Percentiles rank a stretch among this genome's conserved stretches.
phyloP scores from a whole-genome alignment of 2,888 invertebrate genomes.

The Dryococelus australis region DNA sequence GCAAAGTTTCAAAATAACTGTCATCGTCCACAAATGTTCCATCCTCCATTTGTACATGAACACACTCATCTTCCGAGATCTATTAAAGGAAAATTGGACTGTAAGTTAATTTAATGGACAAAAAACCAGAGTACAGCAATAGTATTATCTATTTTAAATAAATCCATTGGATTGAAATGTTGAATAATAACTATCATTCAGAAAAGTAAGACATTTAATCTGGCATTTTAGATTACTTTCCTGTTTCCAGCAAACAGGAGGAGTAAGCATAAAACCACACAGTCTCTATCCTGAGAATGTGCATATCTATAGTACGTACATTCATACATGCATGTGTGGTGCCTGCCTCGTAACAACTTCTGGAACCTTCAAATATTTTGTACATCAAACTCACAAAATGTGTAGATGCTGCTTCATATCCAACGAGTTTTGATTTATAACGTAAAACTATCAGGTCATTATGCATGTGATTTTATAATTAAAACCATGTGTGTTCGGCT shows the following conservation, averaged over 20 bases:
- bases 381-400: no score
- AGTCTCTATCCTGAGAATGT: no score
- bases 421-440: no score
- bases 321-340: no score
- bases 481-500: no score
- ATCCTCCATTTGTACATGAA: slow-evolving; percentile 65
- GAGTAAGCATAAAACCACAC: no score
- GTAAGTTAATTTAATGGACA: background rate
- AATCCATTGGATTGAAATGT: background rate
- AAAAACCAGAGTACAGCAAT: background rate
- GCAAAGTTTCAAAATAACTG: slow-evolving; percentile 77
- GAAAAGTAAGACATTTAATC: background rate
- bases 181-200: background rate
- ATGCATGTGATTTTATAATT: no score
- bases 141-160: background rate
- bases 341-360: no score
- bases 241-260: background rate
- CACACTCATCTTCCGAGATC: slow-evolving; percentile 60
- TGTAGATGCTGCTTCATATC: no score
- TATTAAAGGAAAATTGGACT: background rate
- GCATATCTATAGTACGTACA: no score
- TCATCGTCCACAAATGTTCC: slow-evolving; percentile 77
- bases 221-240: background rate
- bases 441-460: no score
- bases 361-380: no score